Evolutionary conservation across 2,113 vertebrate genomes (phyloP), one percentile per base, ranked within the genome.

Genomic region (Strix uralensis): DNA sequence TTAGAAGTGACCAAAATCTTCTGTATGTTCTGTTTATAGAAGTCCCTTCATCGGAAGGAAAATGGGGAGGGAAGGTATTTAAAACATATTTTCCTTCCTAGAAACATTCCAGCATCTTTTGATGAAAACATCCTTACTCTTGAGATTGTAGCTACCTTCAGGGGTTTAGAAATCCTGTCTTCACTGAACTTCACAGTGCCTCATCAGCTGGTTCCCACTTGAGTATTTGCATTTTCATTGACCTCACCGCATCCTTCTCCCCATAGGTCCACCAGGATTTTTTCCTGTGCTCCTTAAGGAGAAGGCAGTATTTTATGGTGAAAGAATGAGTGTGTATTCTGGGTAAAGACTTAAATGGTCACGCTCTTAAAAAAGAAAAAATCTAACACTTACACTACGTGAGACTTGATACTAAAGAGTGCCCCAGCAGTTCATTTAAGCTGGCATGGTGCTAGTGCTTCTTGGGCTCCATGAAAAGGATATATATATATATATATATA

Each of bases 191-290:
- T 69, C 44, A 13, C 32, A 18, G 25, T 34, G 19, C 19, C 91
- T 57, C 67, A 29, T 51, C 72, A 38, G n/a, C 81, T 88, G 62
- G 13, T 52, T 85, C 52, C 49, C 58, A 23, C 74, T 26, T 58
- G 51, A 77, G 8, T 57, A n/a, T 70, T 63, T 83, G 34, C 15
- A 42, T 86, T 95, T 80, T 55, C 51, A 6, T 47, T 80, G 34
- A 15, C n/a, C 46, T 80, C 14, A 40, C 32, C 16, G 4, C 49
- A 65, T 75, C 84, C 29, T 40, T 74, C 29, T 95, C 59, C 55
- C 42, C 0, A 0, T 2, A 49, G 55, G 15, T 42, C 22, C 10
- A 18, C 22, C 55, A 70, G 46, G 51, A 55, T 29, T 38, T 34
- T 79, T 75, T 65, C 29, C 29, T 49, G 10, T 67, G 52, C 21